phyloP scores from a whole-genome alignment of 1,140 invertebrate species.

The Neotoxoptera formosana region DNA sequence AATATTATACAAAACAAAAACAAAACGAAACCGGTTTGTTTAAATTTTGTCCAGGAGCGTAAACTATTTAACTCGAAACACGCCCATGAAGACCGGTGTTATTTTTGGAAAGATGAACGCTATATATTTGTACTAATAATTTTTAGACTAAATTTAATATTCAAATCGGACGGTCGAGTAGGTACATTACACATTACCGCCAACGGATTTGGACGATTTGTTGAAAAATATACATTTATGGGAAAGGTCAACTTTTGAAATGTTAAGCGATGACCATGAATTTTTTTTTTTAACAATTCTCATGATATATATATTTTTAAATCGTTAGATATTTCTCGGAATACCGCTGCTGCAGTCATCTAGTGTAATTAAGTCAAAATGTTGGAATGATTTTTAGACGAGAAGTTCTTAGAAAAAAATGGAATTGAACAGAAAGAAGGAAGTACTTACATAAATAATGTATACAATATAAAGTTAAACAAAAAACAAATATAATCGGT shows the following conservation, averaged over 20 bases:
- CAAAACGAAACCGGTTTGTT: neutral
- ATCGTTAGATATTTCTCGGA: neutral
- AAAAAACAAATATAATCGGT: neutral
- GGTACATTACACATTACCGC: neutral
- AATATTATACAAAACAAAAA: neutral
- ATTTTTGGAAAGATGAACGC: neutral
- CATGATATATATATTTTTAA: neutral
- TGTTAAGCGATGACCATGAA: neutral
- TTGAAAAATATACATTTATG: neutral
- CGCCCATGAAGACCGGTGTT: neutral
- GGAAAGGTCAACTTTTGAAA: neutral
- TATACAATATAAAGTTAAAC: neutral
- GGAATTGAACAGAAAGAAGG: neutral
- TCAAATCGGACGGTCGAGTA: neutral
- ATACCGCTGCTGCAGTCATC: neutral
- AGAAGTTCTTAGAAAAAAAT: neutral
- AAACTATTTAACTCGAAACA: neutral
- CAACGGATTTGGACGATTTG: neutral
- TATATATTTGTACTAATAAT: neutral
- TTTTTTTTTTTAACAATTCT: neutral
- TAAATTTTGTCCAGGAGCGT: neutral
- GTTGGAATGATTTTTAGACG: neutral
- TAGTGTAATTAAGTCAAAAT: neutral
- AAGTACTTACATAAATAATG: neutral
- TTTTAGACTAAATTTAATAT: neutral